Evolutionary conservation across 2,888 invertebrate genomes (phyloP), one percentile per base, ranked within the genome.

Genomic region (Schizaphis graminum): DNA sequence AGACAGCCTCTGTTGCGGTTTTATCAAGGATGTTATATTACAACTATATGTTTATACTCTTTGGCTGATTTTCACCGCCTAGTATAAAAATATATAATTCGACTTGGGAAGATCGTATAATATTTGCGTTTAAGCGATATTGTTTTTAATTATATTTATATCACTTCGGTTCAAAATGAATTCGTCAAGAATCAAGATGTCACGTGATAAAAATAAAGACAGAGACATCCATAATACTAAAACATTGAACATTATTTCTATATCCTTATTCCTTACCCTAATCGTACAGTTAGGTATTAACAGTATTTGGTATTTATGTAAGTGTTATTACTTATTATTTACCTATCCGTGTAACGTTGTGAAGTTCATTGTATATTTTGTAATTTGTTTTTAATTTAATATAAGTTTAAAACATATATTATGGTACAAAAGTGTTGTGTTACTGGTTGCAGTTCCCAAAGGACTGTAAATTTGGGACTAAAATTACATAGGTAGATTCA

Each of bases 351-450:
- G 77, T 21, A 84, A 84, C 77, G 77, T 41, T 0, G 49, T 49
- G 77, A n/a, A n/a, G n/a, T 84, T 77, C 77, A 7, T 84, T 21
- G 77, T 84, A 84, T 35, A 16, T 84, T 84, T 84, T 21, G 35
- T 84, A n/a, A n/a, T n/a, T n/a, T n/a, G n/a, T n/a, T 84, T 84
- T 84, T 84, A 41, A 84, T 84, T 84, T 84, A 24, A 84, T 84
- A 84, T 84, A 41, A 84, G 41, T 84, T 84, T 21, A 35, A 84
- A 41, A 84, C 8, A 41, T 21, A 84, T 13, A 77, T 26, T 10
- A 77, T 84, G 84, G 84, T 84, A 84, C 8, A 84, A 41, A 84
- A 41, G 41, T 84, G 41, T 84, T 41, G 84, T 41, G 84, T 84
- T 84, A 84, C 84, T 11, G 24, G 84, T 41, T 84, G 84, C 24